Evolutionary conservation across 2,888 invertebrate genomes (phyloP).

Genomic region (Drosophila austrosaltans): DNA sequence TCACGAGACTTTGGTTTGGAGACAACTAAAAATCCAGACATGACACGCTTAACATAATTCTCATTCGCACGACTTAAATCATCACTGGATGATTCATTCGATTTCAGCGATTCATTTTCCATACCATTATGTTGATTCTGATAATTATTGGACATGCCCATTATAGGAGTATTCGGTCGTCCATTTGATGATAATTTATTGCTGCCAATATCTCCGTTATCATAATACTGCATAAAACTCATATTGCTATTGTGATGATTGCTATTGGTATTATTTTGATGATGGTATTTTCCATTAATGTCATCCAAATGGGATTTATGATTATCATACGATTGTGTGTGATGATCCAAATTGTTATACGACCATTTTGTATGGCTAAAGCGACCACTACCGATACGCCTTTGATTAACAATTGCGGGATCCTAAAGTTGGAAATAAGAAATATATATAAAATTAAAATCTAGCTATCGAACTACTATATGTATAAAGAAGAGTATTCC

Average conservation of each 20-base stretch:
- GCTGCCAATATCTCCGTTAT: conserved; percentile 62
- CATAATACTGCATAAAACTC: conserved; percentile 63
- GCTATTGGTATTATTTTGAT: not conserved
- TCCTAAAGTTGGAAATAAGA: conserved; percentile 55
- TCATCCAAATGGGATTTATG: conserved; percentile 53
- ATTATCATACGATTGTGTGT: conserved; percentile 39
- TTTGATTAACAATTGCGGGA: conserved; percentile 77
- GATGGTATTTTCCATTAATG: conserved; percentile 28
- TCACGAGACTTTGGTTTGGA: conserved; percentile 78
- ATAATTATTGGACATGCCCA: conserved; percentile 59
- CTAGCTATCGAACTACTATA: too few relatives aligned
- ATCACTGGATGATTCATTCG: conserved; percentile 65
- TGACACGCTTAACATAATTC: conserved; percentile 81
- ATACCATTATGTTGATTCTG: conserved; percentile 37
- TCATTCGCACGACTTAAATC: conserved; percentile 69
- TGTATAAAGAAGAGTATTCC: too few relatives aligned
- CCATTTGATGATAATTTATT: conserved; percentile 28
- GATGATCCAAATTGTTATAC: conserved; percentile 49
- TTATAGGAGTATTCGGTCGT: conserved; percentile 62
- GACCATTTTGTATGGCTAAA: conserved; percentile 78
- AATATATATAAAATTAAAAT: too few relatives aligned
- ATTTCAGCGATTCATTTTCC: conserved; percentile 60
- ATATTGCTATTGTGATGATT: conserved; percentile 38
- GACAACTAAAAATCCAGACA: conserved; percentile 79
- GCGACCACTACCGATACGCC: conserved; percentile 82